phyloP scores from a whole-genome alignment of 2,113 vertebrate genomes.

The Coptodon bakossiorum region DNA sequence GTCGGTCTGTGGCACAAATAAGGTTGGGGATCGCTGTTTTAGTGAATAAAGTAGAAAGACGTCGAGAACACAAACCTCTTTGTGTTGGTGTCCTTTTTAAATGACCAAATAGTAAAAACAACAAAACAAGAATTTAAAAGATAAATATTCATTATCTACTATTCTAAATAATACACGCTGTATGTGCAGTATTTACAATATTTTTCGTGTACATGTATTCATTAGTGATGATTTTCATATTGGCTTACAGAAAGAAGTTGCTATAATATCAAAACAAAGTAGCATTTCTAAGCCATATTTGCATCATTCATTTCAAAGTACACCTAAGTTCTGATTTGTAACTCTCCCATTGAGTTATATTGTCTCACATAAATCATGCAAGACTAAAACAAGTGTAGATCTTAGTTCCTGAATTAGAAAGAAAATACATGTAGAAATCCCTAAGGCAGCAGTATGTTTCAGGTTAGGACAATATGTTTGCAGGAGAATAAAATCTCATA shows the following conservation, averaged over 20 bases:
- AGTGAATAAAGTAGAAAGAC: neutral
- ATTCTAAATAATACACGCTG: neutral
- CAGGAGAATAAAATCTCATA: conserved; percentile 18
- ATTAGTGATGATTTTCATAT: neutral
- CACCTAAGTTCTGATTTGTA: neutral
- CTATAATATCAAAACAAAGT: neutral
- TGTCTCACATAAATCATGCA: neutral
- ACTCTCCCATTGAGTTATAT: neutral
- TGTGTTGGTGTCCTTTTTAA: neutral
- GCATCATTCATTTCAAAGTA: neutral
- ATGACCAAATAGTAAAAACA: neutral
- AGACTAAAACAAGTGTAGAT: neutral
- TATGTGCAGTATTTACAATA: neutral
- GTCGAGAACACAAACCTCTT: neutral
- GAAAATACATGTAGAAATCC: neutral
- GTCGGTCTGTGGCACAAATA: neutral
- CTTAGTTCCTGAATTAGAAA: neutral
- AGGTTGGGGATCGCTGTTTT: neutral
- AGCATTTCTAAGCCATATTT: neutral
- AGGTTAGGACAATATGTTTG: conserved; percentile 17
- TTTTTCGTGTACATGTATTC: neutral
- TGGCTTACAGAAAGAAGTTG: neutral
- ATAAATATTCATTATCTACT: neutral
- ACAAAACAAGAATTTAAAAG: neutral
- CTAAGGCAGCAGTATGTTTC: neutral